Evolutionary conservation across 2,797 vertebrate genomes (phyloP).

Genomic region (Ceyx erithaca): DNA sequence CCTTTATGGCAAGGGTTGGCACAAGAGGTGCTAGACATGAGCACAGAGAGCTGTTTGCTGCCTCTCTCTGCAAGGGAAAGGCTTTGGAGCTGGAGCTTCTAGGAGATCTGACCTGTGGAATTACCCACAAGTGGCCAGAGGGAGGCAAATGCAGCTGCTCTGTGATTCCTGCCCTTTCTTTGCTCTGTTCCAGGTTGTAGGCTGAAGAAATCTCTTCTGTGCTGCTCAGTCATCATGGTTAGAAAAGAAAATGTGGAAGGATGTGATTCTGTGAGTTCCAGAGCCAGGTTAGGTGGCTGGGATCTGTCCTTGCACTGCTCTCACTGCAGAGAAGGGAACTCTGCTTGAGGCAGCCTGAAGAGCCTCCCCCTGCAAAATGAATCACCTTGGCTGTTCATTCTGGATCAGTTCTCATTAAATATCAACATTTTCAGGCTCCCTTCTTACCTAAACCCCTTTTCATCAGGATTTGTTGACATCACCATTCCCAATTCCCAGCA

Average conservation of each 20-base stretch:
- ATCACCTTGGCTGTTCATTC: not conserved
- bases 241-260: not conserved
- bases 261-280: not conserved
- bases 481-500: not conserved
- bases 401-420: not conserved
- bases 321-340: not conserved
- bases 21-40: not conserved
- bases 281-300: not conserved
- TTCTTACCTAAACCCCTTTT: not conserved
- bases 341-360: not conserved
- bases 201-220: conserved; percentile 4
- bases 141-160: conserved; percentile 7
- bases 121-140: not conserved
- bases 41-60: not conserved
- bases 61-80: not conserved
- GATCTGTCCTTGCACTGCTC: not conserved
- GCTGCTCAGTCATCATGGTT: conserved; percentile 7
- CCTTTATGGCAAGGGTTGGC: not conserved
- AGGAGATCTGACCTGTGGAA: not conserved
- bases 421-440: not conserved
- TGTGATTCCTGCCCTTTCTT: not conserved
- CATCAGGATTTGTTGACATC: conserved; percentile 3
- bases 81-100: not conserved
- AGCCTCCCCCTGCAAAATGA: not conserved
- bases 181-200: not conserved